phyloP scores from a whole-genome alignment of 2,797 vertebrate species.

The Lepilemur septentrionalis region DNA sequence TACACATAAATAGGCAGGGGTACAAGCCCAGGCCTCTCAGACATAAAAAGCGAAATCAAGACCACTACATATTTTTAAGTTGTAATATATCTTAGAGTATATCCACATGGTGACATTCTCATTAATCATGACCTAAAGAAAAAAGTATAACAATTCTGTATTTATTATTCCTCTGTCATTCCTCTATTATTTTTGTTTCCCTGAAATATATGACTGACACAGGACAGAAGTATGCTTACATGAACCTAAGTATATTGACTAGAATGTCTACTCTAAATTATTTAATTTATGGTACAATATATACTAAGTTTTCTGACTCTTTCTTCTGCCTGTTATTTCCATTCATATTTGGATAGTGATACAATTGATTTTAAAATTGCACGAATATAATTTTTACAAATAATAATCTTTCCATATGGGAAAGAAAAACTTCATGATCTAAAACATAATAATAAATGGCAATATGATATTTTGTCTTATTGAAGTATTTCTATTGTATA shows the following conservation, averaged over 20 bases:
- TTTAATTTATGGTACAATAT: neutral
- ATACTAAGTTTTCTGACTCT: neutral
- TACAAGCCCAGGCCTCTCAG: neutral
- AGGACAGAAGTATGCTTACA: neutral
- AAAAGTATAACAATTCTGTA: neutral
- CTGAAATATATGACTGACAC: neutral
- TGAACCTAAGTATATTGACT: neutral
- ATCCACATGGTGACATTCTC: neutral
- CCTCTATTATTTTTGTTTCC: neutral
- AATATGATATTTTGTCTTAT: neutral
- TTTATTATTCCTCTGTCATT: neutral
- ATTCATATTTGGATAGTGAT: neutral
- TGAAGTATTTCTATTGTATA: neutral
- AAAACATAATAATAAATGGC: neutral
- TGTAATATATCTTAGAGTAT: neutral
- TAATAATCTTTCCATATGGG: neutral
- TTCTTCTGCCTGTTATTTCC: neutral
- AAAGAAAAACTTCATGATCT: neutral
- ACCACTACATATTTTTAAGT: neutral
- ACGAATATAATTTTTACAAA: neutral
- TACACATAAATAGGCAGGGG: neutral
- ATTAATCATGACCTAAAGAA: neutral
- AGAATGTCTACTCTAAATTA: neutral
- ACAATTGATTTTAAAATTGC: neutral
- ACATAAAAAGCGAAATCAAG: neutral